Evolutionary conservation across 2,797 vertebrate genomes (phyloP).

Genomic region (Leuciscus waleckii): DNA sequence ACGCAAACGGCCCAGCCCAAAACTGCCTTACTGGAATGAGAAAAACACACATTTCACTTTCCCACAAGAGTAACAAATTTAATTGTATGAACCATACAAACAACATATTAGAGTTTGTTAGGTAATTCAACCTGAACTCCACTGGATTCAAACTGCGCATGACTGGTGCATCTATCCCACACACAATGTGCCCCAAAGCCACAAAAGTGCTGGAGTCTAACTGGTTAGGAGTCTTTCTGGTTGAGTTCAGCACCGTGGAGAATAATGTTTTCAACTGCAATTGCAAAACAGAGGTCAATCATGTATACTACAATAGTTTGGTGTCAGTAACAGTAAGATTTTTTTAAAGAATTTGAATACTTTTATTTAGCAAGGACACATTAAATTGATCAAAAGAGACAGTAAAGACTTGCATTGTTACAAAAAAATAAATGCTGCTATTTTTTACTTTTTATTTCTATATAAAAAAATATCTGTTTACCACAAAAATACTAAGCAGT

Average conservation of each 20-base stretch:
- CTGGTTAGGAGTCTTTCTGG: conserved; percentile 69
- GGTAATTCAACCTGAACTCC: conserved; percentile 78
- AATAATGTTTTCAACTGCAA: conserved; percentile 75
- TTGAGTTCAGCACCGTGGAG: conserved; percentile 71
- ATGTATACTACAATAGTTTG: not conserved
- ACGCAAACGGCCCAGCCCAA: conserved; percentile 75
- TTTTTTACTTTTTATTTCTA: not conserved
- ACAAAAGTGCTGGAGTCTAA: conserved; percentile 79
- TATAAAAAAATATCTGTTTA: not conserved
- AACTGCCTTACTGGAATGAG: conserved; percentile 77
- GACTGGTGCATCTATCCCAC: conserved; percentile 74
- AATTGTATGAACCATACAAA: not conserved
- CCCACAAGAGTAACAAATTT: not conserved
- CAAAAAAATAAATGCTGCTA: not conserved
- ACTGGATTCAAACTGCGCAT: conserved; percentile 75
- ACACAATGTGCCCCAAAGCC: conserved; percentile 79
- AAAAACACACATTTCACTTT: conserved; percentile 31
- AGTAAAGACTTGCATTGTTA: not conserved
- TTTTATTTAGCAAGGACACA: not conserved
- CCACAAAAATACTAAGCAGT: not conserved
- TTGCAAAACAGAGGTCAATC: conserved; percentile 20
- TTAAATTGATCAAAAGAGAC: not conserved
- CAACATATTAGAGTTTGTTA: not conserved
- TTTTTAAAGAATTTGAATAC: not conserved
- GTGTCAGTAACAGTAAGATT: not conserved